Evolutionary conservation across 2,797 vertebrate genomes (phyloP).

Genomic region (Peromyscus aztecus): DNA sequence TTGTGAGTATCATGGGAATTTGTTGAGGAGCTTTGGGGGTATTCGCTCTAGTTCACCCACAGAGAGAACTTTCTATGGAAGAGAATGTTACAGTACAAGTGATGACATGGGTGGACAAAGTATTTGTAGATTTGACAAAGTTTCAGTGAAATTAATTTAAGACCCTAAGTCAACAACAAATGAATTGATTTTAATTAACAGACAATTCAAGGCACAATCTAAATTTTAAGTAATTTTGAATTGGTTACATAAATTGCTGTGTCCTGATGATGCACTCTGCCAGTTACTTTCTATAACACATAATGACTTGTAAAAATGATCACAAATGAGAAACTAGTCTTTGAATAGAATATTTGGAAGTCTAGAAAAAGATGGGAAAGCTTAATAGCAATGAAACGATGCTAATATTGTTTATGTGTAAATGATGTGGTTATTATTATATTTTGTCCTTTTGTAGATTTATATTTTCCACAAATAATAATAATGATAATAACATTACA

Average conservation of each 20-base stretch:
- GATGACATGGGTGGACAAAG: not conserved
- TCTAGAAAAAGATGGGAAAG: not conserved
- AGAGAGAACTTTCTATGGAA: not conserved
- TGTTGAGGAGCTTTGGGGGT: not conserved
- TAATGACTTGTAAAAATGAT: slow-evolving; percentile 37
- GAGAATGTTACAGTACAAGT: not conserved
- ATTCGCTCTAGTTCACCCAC: not conserved
- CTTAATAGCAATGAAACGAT: not conserved
- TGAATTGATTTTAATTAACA: slow-evolving; percentile 51
- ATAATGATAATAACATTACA: not conserved
- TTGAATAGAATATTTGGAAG: slow-evolving; percentile 46
- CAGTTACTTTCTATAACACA: slow-evolving; percentile 41
- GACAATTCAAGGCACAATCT: slow-evolving; percentile 6
- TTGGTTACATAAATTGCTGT: slow-evolving; percentile 50
- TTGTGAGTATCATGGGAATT: not conserved
- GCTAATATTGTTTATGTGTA: not conserved
- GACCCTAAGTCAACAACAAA: not conserved
- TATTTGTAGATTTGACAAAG: slow-evolving; percentile 44
- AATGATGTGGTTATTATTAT: not conserved
- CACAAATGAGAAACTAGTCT: slow-evolving; percentile 5
- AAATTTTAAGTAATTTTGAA: slow-evolving; percentile 13
- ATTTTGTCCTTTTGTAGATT: slow-evolving; percentile 1
- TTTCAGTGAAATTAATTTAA: slow-evolving; percentile 51
- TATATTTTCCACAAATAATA: not conserved
- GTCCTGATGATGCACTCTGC: not conserved